Conservation (phyloP, 2,888 invertebrate genomes). For the Oligia strigilis region DNA sequence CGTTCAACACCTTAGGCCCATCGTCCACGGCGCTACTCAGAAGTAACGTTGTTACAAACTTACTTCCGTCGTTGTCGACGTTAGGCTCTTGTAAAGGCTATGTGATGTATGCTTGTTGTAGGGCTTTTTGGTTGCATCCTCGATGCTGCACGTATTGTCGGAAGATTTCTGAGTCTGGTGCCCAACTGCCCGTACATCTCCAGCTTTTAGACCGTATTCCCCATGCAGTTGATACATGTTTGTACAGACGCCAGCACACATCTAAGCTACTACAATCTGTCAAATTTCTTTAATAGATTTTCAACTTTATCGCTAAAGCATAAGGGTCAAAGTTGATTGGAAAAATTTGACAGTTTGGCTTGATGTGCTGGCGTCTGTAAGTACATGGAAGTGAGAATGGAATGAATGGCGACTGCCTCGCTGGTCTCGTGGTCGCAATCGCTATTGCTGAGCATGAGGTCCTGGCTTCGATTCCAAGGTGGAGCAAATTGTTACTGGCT, state of each 20-base stretch:
- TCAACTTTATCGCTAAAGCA: no score
- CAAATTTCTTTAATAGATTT: no score
- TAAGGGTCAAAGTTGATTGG: no score
- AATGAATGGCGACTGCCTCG: background rate
- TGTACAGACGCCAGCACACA: no score
- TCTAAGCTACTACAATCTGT: no score
- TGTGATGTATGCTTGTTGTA: no score
- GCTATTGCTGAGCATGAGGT: background rate
- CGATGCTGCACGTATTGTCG: background rate
- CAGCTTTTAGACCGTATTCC: background rate
- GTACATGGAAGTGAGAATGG: background rate
- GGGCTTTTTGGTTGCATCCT: background rate
- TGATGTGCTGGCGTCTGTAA: no score
- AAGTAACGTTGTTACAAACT: background rate
- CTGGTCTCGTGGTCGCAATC: background rate
- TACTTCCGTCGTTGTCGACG: no score
- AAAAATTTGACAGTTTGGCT: no score
- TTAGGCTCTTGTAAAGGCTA: background rate
- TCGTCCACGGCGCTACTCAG: background rate
- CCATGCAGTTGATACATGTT: background rate
- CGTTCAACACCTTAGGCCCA: background rate
- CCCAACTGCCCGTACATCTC: background rate
- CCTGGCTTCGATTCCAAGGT: background rate
- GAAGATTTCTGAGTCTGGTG: background rate
- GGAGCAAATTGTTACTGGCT: no score